phyloP scores from a whole-genome alignment of 2,113 vertebrate genomes.

The Empidonax alnorum region DNA sequence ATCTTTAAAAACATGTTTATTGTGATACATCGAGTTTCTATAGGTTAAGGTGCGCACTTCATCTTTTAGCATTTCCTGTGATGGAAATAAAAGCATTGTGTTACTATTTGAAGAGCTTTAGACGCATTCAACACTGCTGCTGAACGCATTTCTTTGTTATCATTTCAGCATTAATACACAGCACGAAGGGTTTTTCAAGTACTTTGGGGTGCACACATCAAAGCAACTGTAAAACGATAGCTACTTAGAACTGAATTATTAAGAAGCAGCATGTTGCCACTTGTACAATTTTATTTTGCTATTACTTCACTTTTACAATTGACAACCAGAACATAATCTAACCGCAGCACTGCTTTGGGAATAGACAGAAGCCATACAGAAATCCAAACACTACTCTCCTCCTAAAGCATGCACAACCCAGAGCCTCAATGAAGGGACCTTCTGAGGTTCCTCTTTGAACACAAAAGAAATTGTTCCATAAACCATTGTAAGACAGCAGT shows the following conservation, averaged over 20 bases:
- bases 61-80: slow-evolving; percentile 97
- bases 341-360: background rate
- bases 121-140: background rate
- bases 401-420: background rate
- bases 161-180: background rate
- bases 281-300: background rate
- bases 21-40: slow-evolving; percentile 98
- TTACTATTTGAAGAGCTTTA: background rate
- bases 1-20: slow-evolving; percentile 98
- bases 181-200: background rate
- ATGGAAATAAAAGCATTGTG: background rate
- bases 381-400: background rate
- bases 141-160: background rate
- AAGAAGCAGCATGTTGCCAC: background rate
- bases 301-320: background rate
- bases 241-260: background rate
- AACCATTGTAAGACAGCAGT: background rate
- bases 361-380: background rate
- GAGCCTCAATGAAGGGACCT: background rate
- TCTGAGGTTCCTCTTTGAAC: background rate
- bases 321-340: background rate
- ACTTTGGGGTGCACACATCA: background rate
- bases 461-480: background rate
- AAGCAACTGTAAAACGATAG: background rate
- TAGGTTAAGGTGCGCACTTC: slow-evolving; percentile 96